Conservation (phyloP, 2,888 invertebrate genomes). For the Deilephila elpenor region DNA sequence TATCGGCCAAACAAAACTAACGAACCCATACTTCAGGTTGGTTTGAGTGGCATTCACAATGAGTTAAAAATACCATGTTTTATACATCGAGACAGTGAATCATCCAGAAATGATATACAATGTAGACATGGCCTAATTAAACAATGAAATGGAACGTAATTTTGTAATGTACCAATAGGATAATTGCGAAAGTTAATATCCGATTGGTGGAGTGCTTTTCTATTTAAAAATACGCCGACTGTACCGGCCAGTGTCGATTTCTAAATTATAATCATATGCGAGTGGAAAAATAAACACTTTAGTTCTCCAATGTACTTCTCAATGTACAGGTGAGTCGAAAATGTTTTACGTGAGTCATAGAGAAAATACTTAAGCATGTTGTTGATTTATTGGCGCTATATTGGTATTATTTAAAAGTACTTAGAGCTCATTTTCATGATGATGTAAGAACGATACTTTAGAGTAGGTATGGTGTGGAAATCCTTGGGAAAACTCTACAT, state of each 20-base stretch:
- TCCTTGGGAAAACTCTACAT: too few species aligned
- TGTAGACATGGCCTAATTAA: slow-evolving; percentile 43
- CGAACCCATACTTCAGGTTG: neutral
- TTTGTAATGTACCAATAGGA: slow-evolving; percentile 54
- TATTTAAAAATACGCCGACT: slow-evolving; percentile 21
- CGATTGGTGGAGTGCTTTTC: slow-evolving; percentile 52
- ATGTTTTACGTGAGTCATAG: too few species aligned
- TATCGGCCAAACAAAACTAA: slow-evolving; percentile 4
- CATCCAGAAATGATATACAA: slow-evolving; percentile 5
- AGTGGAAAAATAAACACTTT: slow-evolving; percentile 14
- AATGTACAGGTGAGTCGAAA: neutral
- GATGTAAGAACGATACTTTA: too few species aligned
- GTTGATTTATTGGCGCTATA: too few species aligned
- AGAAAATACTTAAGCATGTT: too few species aligned
- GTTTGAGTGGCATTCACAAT: neutral
- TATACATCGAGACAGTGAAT: neutral
- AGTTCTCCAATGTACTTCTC: neutral
- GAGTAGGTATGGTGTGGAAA: too few species aligned
- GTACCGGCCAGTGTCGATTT: slow-evolving; percentile 26
- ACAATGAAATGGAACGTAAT: slow-evolving; percentile 48
- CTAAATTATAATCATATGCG: neutral
- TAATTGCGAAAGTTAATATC: slow-evolving; percentile 66
- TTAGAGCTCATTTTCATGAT: too few species aligned
- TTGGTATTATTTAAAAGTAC: too few species aligned
- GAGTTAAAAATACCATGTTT: slow-evolving; percentile 9